phyloP scores from a whole-genome alignment of 2,113 vertebrate genomes.

The Onychostruthus taczanowskii region DNA sequence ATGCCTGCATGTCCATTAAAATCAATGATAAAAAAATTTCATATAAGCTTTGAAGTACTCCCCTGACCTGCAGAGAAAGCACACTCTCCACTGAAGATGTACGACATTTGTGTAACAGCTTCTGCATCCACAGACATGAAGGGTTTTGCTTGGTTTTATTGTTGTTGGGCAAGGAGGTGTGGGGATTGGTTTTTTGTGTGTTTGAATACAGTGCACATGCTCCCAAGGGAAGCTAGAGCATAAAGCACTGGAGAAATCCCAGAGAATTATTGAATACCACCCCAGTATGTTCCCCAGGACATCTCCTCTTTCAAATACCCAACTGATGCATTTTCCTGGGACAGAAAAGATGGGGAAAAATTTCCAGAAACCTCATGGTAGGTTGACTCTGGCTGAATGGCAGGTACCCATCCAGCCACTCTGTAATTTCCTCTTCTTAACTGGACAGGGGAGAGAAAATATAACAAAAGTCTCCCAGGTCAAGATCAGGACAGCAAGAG shows the following conservation, averaged over 20 bases:
- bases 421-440: neutral
- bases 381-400: neutral
- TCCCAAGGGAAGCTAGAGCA: neutral
- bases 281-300: neutral
- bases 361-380: neutral
- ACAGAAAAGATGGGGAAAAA: neutral
- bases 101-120: neutral
- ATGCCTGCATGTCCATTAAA: neutral
- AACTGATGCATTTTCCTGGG: neutral
- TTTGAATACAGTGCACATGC: neutral
- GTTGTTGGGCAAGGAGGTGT: neutral
- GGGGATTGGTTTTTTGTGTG: neutral
- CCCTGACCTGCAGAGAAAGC: neutral
- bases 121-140: neutral
- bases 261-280: neutral
- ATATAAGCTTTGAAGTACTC: neutral
- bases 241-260: neutral
- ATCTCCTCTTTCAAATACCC: neutral
- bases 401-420: neutral
- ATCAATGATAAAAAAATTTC: neutral
- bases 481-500: neutral
- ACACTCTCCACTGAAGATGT: neutral
- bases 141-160: neutral
- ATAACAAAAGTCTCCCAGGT: neutral
- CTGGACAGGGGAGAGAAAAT: neutral